Evolutionary conservation across 2,888 invertebrate species (phyloP).

Genomic region (Lordiphosa andalusiaca): DNA sequence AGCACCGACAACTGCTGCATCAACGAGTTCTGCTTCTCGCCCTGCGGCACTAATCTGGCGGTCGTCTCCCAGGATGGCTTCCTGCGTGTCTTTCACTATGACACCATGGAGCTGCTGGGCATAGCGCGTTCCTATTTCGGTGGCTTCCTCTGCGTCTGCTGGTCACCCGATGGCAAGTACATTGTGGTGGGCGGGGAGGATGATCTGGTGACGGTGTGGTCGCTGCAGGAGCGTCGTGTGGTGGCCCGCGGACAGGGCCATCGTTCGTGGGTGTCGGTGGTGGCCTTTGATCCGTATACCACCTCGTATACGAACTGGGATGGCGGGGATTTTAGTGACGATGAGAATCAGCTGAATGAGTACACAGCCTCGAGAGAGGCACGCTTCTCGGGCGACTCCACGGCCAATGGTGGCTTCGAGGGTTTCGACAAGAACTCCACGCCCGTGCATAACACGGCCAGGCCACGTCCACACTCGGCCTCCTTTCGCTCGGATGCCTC

Average conservation of each 20-base stretch:
- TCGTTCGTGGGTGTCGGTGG: slow-evolving; percentile 98
- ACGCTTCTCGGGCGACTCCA: slow-evolving; percentile 69
- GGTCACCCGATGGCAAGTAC: slow-evolving; percentile 98
- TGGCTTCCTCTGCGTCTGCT: slow-evolving; percentile 97
- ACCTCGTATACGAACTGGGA: slow-evolving; percentile 86
- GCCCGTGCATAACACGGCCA: slow-evolving; percentile 62
- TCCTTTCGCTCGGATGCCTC: slow-evolving; percentile 79
- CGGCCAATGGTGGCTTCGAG: slow-evolving; percentile 76
- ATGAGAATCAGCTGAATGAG: slow-evolving; percentile 81
- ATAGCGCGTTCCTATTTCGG: slow-evolving; percentile 98
- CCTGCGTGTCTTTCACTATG: slow-evolving; percentile 96
- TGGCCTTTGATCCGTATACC: slow-evolving; percentile 94
- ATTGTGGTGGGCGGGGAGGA: slow-evolving; percentile 99
- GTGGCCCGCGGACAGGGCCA: slow-evolving; percentile 99
- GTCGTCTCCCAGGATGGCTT: slow-evolving; percentile 97
- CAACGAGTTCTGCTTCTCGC: slow-evolving; percentile 98
- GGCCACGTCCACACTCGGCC: slow-evolving; percentile 77
- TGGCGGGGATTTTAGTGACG: slow-evolving; percentile 83
- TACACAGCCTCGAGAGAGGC: slow-evolving; percentile 66
- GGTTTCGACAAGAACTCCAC: slow-evolving; percentile 75
- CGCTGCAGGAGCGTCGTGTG: slow-evolving; percentile 93
- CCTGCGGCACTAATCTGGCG: slow-evolving; percentile 95
- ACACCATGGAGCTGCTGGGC: slow-evolving; percentile 97
- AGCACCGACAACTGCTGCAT: slow-evolving; percentile 91
- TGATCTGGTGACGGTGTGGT: slow-evolving; percentile 98